A percentile compares a stretch with the other conserved stretches of the same genome.
Conservation (phyloP, 2,888 invertebrate genomes). For the Caenorhabditis wallacei region DNA sequence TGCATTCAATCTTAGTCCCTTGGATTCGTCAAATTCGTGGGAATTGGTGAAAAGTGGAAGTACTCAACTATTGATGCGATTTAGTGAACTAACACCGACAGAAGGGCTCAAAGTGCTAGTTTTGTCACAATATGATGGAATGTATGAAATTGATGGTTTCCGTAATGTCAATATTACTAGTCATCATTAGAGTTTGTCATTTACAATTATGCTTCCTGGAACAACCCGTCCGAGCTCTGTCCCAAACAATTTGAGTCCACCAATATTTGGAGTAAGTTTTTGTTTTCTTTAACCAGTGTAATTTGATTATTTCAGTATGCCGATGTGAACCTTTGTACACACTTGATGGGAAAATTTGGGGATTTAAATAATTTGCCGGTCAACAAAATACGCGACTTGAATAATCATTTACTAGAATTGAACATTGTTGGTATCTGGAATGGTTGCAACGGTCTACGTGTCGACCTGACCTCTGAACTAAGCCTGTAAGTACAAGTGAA, state of each 20-base stretch:
- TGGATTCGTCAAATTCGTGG: conserved; percentile 1
- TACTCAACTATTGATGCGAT: conserved; percentile 19
- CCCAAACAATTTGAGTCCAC: background rate
- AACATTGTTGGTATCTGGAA: background rate
- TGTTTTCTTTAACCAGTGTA: background rate
- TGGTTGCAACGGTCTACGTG: too few species aligned
- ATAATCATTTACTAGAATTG: background rate
- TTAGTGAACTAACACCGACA: conserved; percentile 10
- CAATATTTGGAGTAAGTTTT: conserved; percentile 2
- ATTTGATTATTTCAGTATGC: background rate
- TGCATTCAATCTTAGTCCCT: conserved; percentile 8
- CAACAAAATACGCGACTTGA: background rate
- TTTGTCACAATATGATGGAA: conserved; percentile 22
- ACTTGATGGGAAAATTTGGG: background rate
- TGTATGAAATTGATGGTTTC: conserved; percentile 13
- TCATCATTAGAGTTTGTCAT: background rate
- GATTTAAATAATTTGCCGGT: background rate
- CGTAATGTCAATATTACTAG: conserved; percentile 12
- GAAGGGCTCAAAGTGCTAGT: conserved; percentile 1
- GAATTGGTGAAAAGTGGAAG: conserved; percentile 34
- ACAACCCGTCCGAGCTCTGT: too few species aligned
- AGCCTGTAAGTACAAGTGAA: too few species aligned
- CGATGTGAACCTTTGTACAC: background rate
- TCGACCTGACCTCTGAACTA: too few species aligned
- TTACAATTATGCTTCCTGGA: background rate